Evolutionary conservation across 2,888 invertebrate genomes (phyloP).

Genomic region (Monoplex corrugatus): DNA sequence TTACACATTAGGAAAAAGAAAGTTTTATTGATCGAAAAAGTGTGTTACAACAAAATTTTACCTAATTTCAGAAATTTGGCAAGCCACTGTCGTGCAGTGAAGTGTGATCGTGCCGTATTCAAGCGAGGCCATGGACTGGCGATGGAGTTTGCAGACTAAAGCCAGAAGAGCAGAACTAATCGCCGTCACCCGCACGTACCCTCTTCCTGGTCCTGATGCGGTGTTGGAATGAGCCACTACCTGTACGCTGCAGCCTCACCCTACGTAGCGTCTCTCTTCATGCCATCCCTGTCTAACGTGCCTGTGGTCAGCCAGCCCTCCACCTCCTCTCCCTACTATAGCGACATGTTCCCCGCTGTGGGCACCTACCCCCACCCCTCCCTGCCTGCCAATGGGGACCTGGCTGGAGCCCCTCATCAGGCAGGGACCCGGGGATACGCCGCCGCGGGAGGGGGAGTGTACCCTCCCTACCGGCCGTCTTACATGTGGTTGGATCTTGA

Average conservation of each 20-base stretch:
- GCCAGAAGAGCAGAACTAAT: neutral
- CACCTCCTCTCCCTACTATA: conserved; percentile 36
- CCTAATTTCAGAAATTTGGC: neutral
- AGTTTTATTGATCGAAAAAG: no score
- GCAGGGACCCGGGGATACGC: neutral
- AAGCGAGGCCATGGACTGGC: neutral
- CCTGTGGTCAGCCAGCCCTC: neutral
- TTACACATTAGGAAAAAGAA: no score
- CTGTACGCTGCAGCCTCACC: conserved; percentile 1
- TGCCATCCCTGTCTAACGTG: conserved; percentile 43
- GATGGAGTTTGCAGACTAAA: neutral
- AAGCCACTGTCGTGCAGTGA: neutral
- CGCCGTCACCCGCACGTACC: neutral
- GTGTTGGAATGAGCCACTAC: conserved; percentile 34
- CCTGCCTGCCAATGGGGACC: conserved; percentile 3
- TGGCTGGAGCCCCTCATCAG: neutral
- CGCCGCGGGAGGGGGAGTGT: neutral
- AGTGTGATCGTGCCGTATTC: neutral
- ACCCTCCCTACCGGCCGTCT: conserved; percentile 46
- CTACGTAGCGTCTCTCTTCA: conserved; percentile 17
- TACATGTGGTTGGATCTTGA: conserved; percentile 54
- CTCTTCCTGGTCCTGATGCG: neutral
- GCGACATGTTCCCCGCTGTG: conserved; percentile 42
- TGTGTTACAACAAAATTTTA: no score
- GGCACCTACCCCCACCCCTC: conserved; percentile 45